These are phyloP conservation scores for Drepana arcuata DNA, from an alignment of 1,140 invertebrate species.

Conservation along the genomic window DNA sequence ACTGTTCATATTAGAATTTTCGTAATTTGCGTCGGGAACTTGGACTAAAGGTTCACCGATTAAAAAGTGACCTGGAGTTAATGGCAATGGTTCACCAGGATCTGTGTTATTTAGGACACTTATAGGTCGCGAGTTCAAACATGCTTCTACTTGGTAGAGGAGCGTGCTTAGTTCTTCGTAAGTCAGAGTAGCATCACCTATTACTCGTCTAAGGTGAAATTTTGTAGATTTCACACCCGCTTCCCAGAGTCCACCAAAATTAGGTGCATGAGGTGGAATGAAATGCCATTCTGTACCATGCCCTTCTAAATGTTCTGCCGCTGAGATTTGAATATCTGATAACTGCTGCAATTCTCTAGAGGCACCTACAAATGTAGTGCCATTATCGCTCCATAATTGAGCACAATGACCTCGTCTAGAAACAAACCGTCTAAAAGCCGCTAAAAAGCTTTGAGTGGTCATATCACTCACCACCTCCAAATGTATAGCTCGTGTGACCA, in stretches of 20 bases:
- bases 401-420: constrained; percentile 20
- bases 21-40: no score
- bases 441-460: constrained; percentile 28
- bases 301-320: background rate
- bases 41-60: no score
- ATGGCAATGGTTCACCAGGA: no score
- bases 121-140: background rate
- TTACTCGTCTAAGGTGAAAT: background rate
- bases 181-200: background rate
- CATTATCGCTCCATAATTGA: constrained; percentile 7
- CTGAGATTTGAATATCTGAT: background rate
- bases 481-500: constrained; percentile 7
- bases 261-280: background rate
- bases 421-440: constrained; percentile 32
- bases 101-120: no score
- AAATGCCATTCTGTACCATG: constrained; percentile 4
- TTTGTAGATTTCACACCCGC: background rate
- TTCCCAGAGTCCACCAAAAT: background rate
- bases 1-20: no score
- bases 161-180: background rate
- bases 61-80: no score
- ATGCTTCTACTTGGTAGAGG: background rate
- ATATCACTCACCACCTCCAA: constrained; percentile 25
- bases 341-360: background rate
- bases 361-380: constrained; percentile 32